These are phyloP conservation scores for Lepidochitona cinerea DNA, from an alignment of 2,888 invertebrate species.

Conservation along the genomic window DNA sequence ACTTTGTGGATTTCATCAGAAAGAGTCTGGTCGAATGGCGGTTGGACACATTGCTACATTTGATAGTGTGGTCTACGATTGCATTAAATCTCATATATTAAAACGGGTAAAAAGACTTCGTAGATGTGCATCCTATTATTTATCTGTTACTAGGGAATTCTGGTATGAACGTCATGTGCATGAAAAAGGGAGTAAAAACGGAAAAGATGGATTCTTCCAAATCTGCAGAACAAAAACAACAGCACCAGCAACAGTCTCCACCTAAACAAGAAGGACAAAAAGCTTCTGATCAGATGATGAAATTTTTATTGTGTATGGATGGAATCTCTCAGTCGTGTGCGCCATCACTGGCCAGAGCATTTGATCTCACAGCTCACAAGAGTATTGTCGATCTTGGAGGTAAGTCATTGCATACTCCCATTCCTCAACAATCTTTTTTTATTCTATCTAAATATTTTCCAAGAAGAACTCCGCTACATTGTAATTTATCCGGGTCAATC, in stretches of 20 bases:
- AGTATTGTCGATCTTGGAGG: slow-evolving; percentile 55
- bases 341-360: slow-evolving; percentile 38
- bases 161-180: neutral
- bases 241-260: neutral
- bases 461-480: no score
- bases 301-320: slow-evolving; percentile 50
- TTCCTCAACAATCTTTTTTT: no score
- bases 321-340: slow-evolving; percentile 44
- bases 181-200: slow-evolving; percentile 4
- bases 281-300: slow-evolving; percentile 27
- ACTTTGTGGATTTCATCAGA: no score
- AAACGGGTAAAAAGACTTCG: no score
- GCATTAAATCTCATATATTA: no score
- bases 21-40: no score
- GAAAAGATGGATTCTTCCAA: neutral
- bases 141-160: neutral
- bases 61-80: no score
- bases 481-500: no score
- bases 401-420: slow-evolving; percentile 25
- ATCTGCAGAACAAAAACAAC: neutral
- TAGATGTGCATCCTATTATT: no score
- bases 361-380: slow-evolving; percentile 50
- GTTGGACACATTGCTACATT: no score
- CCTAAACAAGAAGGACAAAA: neutral
- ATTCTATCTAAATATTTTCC: no score